Percentiles rank a stretch among this genome's conserved stretches.
These are phyloP conservation scores for Phengaris alcon DNA, from an alignment of 2,888 invertebrate species.

Conservation along the genomic window DNA sequence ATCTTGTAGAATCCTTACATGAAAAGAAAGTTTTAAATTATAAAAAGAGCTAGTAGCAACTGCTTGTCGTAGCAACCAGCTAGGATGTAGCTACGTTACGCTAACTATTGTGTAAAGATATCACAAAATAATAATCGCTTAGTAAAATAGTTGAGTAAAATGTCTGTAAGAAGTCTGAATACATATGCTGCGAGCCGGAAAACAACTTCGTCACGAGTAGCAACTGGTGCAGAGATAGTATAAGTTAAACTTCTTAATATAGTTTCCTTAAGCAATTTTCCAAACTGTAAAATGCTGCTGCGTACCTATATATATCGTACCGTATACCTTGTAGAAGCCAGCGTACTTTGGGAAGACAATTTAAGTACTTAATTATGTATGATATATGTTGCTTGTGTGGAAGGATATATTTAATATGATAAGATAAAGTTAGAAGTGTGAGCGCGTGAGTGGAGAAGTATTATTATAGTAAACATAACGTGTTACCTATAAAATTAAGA, in stretches of 20 bases:
- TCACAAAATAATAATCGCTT: background rate
- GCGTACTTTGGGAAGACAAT: constrained; percentile 19
- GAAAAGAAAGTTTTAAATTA: background rate
- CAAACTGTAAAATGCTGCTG: constrained; percentile 25
- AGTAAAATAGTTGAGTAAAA: background rate
- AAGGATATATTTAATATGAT: background rate
- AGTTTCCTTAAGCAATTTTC: constrained; percentile 24
- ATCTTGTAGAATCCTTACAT: background rate
- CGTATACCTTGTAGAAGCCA: constrained; percentile 6
- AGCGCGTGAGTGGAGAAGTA: background rate
- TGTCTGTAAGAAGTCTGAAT: background rate
- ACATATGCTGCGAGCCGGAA: background rate
- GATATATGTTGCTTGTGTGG: constrained; percentile 8
- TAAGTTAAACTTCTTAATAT: constrained; percentile 20
- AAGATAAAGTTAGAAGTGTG: constrained; percentile 3
- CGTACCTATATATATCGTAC: no score
- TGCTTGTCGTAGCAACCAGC: background rate
- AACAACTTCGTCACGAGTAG: constrained; percentile 12
- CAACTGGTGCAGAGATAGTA: constrained; percentile 16
- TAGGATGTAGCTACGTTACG: background rate
- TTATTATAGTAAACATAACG: background rate
- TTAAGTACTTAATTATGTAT: constrained; percentile 23
- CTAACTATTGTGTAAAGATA: background rate
- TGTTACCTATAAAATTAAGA: background rate
- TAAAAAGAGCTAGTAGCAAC: background rate